Base-by-base conservation (phyloP, 2,888 invertebrate genomes). In the Drosophila melanosoma region DNA sequence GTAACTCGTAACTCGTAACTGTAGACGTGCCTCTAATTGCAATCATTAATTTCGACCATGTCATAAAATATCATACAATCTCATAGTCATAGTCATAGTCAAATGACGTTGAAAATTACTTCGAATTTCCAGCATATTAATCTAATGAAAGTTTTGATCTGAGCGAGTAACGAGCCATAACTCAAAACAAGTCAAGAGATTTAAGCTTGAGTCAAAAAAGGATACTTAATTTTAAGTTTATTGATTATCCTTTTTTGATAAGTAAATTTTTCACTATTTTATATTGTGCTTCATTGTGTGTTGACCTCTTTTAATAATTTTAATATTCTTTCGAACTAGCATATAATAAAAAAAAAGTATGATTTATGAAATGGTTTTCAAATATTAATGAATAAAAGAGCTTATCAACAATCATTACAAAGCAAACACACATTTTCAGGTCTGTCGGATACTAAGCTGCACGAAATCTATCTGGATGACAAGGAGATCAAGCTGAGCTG, bases 401-500 rank as follows among this genome's bases (percentile, higher is more conserved):
- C 20, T 20, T 42, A 20, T 20, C 3, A 42, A 20, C 1, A n/a
- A n/a, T 20, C 20, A 7, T 7, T 45, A 7, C 7, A 20, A 45
- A 20, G 12, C 20, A 12, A 45, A 20, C 3, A 20, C 12, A 12
- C 5, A 17, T 29, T 51, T 51, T 3, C 69, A 93, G 93, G 91
- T 65, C 86, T 93, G 8, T 91, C 93, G 29, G 92, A 93, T 57
- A 93, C 93, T 8, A 93, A 93, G 80, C 84, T 93, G 0, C 93
- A 93, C 78, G 93, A 92, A 66, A 87, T 93, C 65, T 89, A 90
- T 67, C 76, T 93, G 75, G 92, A 93, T 68, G 90, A 93, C 65
- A 91, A 92, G 76, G 92, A 93, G 80, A 91, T 93, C 68, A 93
- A 93, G 81, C 86, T 93, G 33, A 93, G 93, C 79, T 93, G 93